Evolutionary conservation across 2,888 invertebrate genomes (phyloP).

Genomic region (Polydrusus pterygomalis): DNA sequence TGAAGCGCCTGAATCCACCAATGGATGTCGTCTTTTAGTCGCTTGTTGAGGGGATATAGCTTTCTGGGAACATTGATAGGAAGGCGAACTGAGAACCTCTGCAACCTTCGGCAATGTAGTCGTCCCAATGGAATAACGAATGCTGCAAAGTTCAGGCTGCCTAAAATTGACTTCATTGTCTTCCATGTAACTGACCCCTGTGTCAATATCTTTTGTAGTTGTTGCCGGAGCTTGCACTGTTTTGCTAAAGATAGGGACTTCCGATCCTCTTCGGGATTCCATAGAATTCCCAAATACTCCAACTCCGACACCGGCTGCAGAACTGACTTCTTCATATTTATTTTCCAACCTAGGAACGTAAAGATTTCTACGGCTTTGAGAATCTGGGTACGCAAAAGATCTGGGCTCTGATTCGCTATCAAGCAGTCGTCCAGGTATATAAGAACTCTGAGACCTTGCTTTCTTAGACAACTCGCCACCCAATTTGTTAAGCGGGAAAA

Average conservation of each 20-base stretch:
- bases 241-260: slow-evolving; percentile 15
- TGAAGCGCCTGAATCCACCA: slow-evolving; percentile 37
- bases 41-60: slow-evolving; percentile 21
- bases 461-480: slow-evolving; percentile 41
- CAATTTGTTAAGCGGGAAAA: slow-evolving; percentile 25
- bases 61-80: slow-evolving; percentile 16
- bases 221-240: slow-evolving; percentile 23
- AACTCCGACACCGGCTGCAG: slow-evolving; percentile 22
- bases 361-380: slow-evolving; percentile 32
- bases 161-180: slow-evolving; percentile 34
- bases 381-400: slow-evolving; percentile 22
- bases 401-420: slow-evolving; percentile 44
- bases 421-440: slow-evolving; percentile 61
- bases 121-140: slow-evolving; percentile 49
- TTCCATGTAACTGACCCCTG: slow-evolving; percentile 39
- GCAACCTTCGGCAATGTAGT: slow-evolving; percentile 43
- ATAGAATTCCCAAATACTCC: slow-evolving; percentile 51
- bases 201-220: slow-evolving; percentile 22
- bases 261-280: slow-evolving; percentile 40
- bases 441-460: slow-evolving; percentile 56
- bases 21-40: slow-evolving; percentile 21
- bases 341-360: slow-evolving; percentile 21
- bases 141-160: slow-evolving; percentile 50
- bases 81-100: slow-evolving; percentile 20
- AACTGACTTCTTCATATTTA: slow-evolving; percentile 48